These are phyloP conservation scores for Ophion costatus DNA, from an alignment of 2,888 invertebrate species.

Conservation along the genomic window DNA sequence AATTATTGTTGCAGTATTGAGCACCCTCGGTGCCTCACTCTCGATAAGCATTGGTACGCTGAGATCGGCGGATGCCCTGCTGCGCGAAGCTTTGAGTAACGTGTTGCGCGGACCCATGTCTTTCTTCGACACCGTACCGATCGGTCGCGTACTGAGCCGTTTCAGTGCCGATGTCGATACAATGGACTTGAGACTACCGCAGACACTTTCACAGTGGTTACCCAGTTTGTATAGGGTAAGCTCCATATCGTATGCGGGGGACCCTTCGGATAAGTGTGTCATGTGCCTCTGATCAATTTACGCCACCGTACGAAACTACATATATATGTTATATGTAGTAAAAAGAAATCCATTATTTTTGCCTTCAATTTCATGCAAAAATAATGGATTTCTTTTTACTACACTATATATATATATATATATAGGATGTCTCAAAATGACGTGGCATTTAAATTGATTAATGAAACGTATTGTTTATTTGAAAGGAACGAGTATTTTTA, in stretches of 20 bases:
- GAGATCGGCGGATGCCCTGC: slow-evolving; percentile 81
- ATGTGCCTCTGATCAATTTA: background rate
- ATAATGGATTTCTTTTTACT: too few species aligned
- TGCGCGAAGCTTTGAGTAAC: slow-evolving; percentile 83
- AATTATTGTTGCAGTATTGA: slow-evolving; percentile 85
- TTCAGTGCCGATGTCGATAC: slow-evolving; percentile 86
- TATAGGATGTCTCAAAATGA: too few species aligned
- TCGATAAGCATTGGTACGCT: slow-evolving; percentile 88
- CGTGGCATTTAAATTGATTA: too few species aligned
- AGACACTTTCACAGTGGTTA: slow-evolving; percentile 77
- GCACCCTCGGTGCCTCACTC: slow-evolving; percentile 88
- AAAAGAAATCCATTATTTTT: too few species aligned
- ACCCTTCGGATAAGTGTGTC: slow-evolving; percentile 26
- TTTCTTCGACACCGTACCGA: slow-evolving; percentile 87
- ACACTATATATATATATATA: slow-evolving; percentile 1
- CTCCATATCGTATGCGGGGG: slow-evolving; percentile 43
- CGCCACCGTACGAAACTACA: background rate
- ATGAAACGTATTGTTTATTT: too few species aligned
- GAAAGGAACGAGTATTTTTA: too few species aligned
- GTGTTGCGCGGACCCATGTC: slow-evolving; percentile 85
- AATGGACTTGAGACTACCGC: slow-evolving; percentile 85
- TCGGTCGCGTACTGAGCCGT: slow-evolving; percentile 87
- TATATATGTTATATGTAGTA: too few species aligned
- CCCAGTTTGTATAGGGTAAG: slow-evolving; percentile 80
- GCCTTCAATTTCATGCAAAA: too few species aligned